These are phyloP conservation scores for Phortica okadai DNA, from an alignment of 2,888 invertebrate genomes.

Conservation along the genomic window DNA sequence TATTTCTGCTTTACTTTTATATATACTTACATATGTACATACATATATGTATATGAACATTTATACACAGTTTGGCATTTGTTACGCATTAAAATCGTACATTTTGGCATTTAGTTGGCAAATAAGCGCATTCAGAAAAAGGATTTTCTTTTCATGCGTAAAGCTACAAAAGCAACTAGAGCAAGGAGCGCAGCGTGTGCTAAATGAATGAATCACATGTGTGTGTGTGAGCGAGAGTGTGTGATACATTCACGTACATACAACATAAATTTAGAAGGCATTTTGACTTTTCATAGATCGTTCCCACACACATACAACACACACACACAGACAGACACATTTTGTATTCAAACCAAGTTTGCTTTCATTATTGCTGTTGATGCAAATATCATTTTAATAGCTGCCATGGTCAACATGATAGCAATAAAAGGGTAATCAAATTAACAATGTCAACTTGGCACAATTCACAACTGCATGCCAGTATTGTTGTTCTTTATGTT, in stretches of 20 bases:
- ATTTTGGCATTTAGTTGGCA: constrained; percentile 18
- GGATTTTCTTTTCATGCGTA: constrained; percentile 4
- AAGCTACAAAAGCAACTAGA: not conserved
- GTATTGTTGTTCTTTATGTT: not conserved
- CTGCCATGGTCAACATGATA: not conserved
- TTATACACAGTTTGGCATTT: not conserved
- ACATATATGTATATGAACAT: not conserved
- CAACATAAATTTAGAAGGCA: too few species aligned
- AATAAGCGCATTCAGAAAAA: constrained; percentile 10
- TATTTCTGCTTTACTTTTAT: not conserved
- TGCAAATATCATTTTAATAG: constrained; percentile 5
- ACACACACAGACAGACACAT: not conserved
- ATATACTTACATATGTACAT: constrained; percentile 2
- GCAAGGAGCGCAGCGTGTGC: not conserved
- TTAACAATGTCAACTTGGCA: constrained; percentile 14
- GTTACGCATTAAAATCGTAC: constrained; percentile 23
- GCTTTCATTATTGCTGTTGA: not conserved
- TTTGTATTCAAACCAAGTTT: not conserved
- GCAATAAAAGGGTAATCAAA: constrained; percentile 12
- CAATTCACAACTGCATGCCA: not conserved
- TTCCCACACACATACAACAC: not conserved
- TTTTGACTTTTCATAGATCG: too few species aligned
- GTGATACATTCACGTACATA: too few species aligned
- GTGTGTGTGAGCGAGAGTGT: constrained; percentile 19
- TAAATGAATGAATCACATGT: not conserved